Conservation (phyloP, 2,888 invertebrate genomes). For the Drosophila kambysellisi region DNA sequence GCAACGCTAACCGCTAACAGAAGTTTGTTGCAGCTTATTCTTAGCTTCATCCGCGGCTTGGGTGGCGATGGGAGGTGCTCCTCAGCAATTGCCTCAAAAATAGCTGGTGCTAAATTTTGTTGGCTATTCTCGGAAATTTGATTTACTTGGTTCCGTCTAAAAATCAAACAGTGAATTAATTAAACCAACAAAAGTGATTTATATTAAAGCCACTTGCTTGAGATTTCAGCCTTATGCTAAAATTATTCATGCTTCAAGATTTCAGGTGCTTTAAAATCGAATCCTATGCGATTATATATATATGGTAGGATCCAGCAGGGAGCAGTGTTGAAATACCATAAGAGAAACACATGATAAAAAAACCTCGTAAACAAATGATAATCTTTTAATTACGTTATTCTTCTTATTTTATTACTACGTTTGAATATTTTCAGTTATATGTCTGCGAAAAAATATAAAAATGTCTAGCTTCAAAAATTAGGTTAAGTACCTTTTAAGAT, state of each 20-base stretch:
- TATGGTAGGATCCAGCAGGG: not conserved
- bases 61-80: not conserved
- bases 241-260: not conserved
- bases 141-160: not conserved
- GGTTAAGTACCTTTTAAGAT: not conserved
- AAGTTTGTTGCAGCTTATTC: not conserved
- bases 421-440: too few species aligned
- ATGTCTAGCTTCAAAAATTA: not conserved
- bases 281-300: not conserved
- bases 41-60: not conserved
- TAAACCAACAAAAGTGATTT: not conserved
- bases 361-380: too few species aligned
- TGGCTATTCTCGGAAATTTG: constrained; percentile 1
- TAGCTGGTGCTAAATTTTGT: not conserved
- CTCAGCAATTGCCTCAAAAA: not conserved
- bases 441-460: not conserved
- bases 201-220: not conserved
- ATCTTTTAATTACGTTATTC: too few species aligned
- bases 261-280: not conserved
- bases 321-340: not conserved
- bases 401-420: too few species aligned
- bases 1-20: constrained; percentile 2
- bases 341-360: too few species aligned
- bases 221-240: not conserved
- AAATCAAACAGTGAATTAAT: not conserved